Conservation (phyloP, 2,113 vertebrate species). For the Cacatua alba region DNA sequence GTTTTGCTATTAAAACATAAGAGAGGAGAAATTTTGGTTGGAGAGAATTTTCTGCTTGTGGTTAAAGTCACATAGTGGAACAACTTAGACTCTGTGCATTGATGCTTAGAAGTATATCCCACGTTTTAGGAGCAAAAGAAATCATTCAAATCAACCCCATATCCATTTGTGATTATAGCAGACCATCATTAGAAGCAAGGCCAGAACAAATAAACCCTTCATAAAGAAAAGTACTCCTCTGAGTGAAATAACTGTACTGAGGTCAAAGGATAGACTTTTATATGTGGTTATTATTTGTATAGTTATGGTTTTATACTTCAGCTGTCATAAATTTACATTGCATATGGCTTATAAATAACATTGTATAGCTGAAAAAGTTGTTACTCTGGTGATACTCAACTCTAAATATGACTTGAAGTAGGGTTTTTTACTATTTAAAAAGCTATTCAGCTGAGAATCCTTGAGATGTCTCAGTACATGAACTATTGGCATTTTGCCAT, state of each 20-base stretch:
- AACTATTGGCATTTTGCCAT: constrained; percentile 67
- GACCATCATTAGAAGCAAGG: background rate
- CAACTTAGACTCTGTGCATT: background rate
- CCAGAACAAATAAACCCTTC: background rate
- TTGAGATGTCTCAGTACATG: constrained; percentile 32
- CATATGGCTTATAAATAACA: background rate
- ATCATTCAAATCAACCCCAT: background rate
- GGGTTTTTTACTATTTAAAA: constrained; percentile 19
- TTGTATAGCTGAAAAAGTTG: constrained; percentile 4
- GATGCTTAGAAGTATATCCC: background rate
- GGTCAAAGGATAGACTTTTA: background rate
- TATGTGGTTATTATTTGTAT: background rate
- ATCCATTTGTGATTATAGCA: background rate
- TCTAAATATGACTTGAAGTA: constrained; percentile 46
- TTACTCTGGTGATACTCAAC: constrained; percentile 46
- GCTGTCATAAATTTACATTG: background rate
- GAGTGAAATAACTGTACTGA: background rate
- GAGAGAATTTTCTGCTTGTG: background rate
- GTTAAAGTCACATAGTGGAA: background rate
- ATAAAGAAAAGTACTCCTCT: background rate
- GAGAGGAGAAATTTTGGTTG: background rate
- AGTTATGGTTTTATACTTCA: background rate
- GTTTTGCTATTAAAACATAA: background rate
- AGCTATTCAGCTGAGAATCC: constrained; percentile 54
- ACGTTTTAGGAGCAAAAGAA: background rate